Evolutionary conservation across 1,140 invertebrate genomes (phyloP), one percentile per base, ranked within the genome.

Genomic region (Cylas formicarius): DNA sequence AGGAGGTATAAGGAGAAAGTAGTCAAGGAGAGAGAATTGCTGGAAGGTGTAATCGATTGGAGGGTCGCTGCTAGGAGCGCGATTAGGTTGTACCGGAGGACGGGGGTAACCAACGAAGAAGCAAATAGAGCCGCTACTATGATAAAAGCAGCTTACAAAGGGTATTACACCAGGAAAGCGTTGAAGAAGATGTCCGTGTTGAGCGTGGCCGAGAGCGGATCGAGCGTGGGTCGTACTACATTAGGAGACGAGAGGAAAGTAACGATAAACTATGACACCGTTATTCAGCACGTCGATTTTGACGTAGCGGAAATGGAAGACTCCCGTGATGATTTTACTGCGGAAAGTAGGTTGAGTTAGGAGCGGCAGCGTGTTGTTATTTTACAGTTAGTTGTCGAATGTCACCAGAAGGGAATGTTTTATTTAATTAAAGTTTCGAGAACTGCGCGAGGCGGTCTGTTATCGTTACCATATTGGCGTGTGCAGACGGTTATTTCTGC

Each of bases 121-220:
- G 67, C 68, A 1, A 58, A 62, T 17, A 52, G 61, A 38, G 70
- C 70, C 5, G 64, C 67, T 1, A 60, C 53, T 18, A 31, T 66
- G 11, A 69, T 74, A 40, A 66, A 72, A 60, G 52, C 54, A 24
- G 66, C 68, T 26, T 73, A 72, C 40, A 66, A 63, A 40, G 62
- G 65, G 4, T 73, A 72, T 27, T 72, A 71, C 43, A 53, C 52
- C 4, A 27, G 52, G n/a, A 29, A 34, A n/a, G 11, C 46, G n/a
- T 41, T 53, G 35, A 50, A 47, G 32, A 43, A 45, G 24, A 14
- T 53, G 4, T 21, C 21, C 7, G 36, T 26, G 2, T 10, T 40
- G 31, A 17, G n/a, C 11, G 37, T 2, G 13, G n/a, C 17, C 18
- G 39, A 33, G 19, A 19, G 21, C 16, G 4, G 1, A 18, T 20